Percentiles rank a stretch among this genome's conserved stretches.
Evolutionary conservation across 2,113 vertebrate genomes (phyloP).

Genomic region (Solenodon paradoxus): DNA sequence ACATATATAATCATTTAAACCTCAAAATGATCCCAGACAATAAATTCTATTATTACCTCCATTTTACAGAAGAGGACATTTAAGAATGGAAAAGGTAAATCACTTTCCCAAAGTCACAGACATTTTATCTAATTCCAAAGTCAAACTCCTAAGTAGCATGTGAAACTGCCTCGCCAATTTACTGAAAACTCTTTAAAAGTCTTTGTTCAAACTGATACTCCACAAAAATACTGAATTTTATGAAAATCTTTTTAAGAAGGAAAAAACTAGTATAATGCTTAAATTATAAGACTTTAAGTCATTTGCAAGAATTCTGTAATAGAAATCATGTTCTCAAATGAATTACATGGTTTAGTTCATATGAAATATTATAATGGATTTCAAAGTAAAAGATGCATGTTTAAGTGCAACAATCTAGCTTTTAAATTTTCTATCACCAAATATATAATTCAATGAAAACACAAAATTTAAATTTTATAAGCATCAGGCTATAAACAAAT

Average conservation of each 20-base stretch:
- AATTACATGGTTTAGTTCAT: neutral
- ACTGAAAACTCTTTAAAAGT: neutral
- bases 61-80: too few relatives aligned
- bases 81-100: neutral
- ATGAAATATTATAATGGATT: neutral
- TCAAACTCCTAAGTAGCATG: neutral
- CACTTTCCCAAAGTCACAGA: neutral
- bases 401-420: neutral
- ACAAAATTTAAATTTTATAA: neutral
- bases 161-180: neutral
- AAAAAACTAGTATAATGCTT: neutral
- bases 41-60: neutral
- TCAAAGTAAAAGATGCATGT: neutral
- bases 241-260: neutral
- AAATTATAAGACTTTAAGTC: slow-evolving; percentile 16
- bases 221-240: neutral
- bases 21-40: neutral
- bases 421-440: neutral
- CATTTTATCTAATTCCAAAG: neutral
- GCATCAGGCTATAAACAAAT: neutral
- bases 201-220: neutral
- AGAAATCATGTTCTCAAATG: neutral
- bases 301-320: neutral
- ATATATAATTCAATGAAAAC: neutral
- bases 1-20: neutral